Percentiles rank a stretch among this genome's conserved stretches.
Conservation (phyloP, 23 tunicate species). For the Ascidia mentula region DNA sequence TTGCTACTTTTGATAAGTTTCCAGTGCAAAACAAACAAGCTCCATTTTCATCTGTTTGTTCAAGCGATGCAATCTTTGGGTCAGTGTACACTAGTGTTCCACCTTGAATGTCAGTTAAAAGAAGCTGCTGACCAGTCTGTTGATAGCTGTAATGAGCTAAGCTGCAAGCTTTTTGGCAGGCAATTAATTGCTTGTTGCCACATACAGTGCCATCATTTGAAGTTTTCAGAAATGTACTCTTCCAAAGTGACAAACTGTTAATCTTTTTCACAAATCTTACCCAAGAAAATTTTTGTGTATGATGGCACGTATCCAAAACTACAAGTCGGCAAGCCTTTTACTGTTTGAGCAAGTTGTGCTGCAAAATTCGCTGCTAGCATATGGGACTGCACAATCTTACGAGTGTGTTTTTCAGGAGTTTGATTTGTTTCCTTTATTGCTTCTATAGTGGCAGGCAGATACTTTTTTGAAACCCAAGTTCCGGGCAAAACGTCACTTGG, state of each 20-base stretch:
- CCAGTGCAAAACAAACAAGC: slow-evolving; percentile 8
- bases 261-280: background rate
- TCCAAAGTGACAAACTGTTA: slow-evolving; percentile 1
- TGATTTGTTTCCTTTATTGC: background rate
- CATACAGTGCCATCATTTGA: slow-evolving; percentile 10
- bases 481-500: background rate
- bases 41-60: slow-evolving; percentile 1
- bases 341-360: background rate
- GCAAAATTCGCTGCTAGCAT: background rate
- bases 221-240: background rate
- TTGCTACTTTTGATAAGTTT: slow-evolving; percentile 3
- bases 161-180: background rate
- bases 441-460: background rate
- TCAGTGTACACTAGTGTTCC: background rate
- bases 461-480: background rate
- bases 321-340: background rate
- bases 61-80: slow-evolving; percentile 14
- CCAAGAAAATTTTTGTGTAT: slow-evolving; percentile 9
- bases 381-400: background rate
- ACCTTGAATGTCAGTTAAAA: slow-evolving; percentile 11
- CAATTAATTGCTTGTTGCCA: slow-evolving; percentile 7
- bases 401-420: background rate
- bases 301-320: background rate
- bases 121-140: background rate
- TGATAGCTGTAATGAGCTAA: slow-evolving; percentile 8